Evolutionary conservation across 2,888 invertebrate species (phyloP), one percentile per base, ranked within the genome.

Genomic region (Eristalis arbustorum): DNA sequence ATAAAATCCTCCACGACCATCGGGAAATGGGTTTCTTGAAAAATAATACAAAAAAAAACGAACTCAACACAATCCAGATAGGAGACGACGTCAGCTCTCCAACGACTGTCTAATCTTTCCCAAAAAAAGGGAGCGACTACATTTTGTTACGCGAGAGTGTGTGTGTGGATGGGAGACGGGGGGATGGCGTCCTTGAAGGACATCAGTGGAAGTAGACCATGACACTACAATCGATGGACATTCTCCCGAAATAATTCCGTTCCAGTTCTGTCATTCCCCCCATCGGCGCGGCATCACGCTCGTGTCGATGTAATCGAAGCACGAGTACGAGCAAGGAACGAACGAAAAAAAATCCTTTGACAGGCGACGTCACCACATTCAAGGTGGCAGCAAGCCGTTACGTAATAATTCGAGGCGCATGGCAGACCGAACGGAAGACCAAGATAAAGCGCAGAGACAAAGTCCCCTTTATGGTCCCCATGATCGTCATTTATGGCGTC

Each of bases 21-120:
- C 14, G 37, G 28, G 63, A 62, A 85, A 81, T 81, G 68, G 28
- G 31, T 63, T 73, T 75, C 59, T 56, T 5, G 23, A 8, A 31
- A 18, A 62, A 62, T 5, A 28, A n/a, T n/a, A n/a, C n/a, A n/a
- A n/a, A n/a, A 28, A 28, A 28, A 28, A n/a, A 22, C 72, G 76
- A 68, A 57, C 49, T 59, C 63, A 76, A 84, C 84, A 22, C 57
- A 37, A 85, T 72, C 56, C 63, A 85, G 72, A 80, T 66, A 75
- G 40, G 42, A 59, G 61, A 69, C 66, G 49, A 28, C 22, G 34
- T 31, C 49, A 76, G 49, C 61, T 81, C 64, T 61, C 13, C 66
- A 13, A 56, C 63, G 63, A 42, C 62, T n/a, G n/a, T 14, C 42
- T 49, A 49, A 49, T 49, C 49, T 18, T 49, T 8, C 8, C 18